Base-by-base conservation (phyloP, 2,888 invertebrate species). In the Patella pellucida region DNA sequence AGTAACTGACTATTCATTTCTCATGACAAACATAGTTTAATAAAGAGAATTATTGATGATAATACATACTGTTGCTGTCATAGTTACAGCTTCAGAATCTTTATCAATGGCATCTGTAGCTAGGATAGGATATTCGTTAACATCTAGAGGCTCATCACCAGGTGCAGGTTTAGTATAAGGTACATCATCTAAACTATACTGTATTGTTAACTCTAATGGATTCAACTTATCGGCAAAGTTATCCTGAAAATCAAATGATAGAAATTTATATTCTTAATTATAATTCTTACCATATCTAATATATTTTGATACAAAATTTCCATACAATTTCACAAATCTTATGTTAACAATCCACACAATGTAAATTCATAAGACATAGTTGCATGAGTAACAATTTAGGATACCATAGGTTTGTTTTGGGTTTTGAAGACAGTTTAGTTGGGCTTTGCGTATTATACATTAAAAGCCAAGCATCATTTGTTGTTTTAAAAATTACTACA, bases 31-130 rank as follows among this genome's bases (percentile, higher is more conserved):
- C 41, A 41, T 9, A 41, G 41, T 41, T 41, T 41, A 41, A 41
- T 41, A 41, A 41, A 41, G 9, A 7, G 9, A 41, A 41, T 41
- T 41, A 41, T 41, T 41, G 41, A 41, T 41, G 41, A 41, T 41
- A 41, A 41, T 9, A 54, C 19, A 23, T 68, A 19, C 50, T 15
- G 31, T 67, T 51, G 56, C 68, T 73, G 16, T 50, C 67, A 51
- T 15, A 31, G 69, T 71, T 9, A 71, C 75, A 23, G 52, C 23
- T 62, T 51, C 70, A 23, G 19, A 19, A 52, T 94, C 93, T 78
- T 94, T 94, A 52, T 95, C 94, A 0, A 96, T 96, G 86, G 95
- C 94, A 69, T 96, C 95, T 80, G 96, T 95, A 91, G 98, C 97
- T 73, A 98, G 92, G 69, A 98, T 96, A 0, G 98, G 97, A 88